phyloP scores from a whole-genome alignment of 2,888 invertebrate species.

The Thumatha senex region DNA sequence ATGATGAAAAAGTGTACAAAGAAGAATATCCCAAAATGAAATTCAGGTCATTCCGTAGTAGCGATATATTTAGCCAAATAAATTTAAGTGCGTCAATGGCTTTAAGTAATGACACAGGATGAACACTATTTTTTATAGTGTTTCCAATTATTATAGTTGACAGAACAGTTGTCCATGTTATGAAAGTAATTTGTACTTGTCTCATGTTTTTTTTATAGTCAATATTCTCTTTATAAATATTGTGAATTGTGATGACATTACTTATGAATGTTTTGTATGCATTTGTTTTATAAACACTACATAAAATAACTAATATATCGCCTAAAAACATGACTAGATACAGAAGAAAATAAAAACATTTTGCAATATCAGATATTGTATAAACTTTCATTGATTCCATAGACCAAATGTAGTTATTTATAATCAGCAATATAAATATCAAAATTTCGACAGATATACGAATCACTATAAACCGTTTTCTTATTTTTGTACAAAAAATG shows the following conservation, averaged over 20 bases:
- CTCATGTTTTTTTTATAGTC: neutral
- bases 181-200: neutral
- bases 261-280: neutral
- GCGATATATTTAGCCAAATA: neutral
- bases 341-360: neutral
- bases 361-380: neutral
- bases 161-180: neutral
- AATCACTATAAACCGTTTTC: neutral
- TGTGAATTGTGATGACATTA: neutral
- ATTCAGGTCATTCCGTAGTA: neutral
- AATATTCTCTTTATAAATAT: neutral
- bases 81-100: neutral
- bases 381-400: neutral
- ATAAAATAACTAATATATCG: neutral
- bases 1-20: neutral
- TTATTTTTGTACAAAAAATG: neutral
- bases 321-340: neutral
- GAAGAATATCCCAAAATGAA: neutral
- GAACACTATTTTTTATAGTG: neutral
- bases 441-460: neutral
- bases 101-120: neutral
- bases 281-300: neutral
- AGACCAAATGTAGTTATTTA: neutral
- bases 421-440: neutral
- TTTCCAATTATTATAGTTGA: neutral